Percentiles rank a stretch among this genome's conserved stretches.
These are phyloP conservation scores for Drosophila kanekoi DNA, from an alignment of 2,888 invertebrate species.

Conservation along the genomic window DNA sequence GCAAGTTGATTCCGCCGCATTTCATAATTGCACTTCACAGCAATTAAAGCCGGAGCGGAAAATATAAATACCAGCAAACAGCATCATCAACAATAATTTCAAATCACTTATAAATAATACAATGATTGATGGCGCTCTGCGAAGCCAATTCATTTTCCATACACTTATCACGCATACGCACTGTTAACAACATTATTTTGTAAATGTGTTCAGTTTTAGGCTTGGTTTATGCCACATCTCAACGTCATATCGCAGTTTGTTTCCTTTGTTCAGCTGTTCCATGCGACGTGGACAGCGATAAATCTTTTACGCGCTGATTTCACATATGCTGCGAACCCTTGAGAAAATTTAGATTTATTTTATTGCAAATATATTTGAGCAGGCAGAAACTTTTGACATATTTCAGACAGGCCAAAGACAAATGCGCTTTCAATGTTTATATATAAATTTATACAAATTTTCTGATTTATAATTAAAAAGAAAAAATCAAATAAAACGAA, in stretches of 20 bases:
- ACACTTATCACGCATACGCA: constrained; percentile 30
- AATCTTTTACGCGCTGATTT: constrained; percentile 65
- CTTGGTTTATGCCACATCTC: constrained; percentile 10
- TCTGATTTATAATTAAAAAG: constrained; percentile 28
- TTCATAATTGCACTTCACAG: constrained; percentile 22
- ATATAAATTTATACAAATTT: constrained; percentile 53
- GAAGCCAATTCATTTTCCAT: constrained; percentile 7
- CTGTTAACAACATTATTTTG: constrained; percentile 1
- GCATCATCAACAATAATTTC: constrained; percentile 1
- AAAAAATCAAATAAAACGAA: constrained; percentile 12
- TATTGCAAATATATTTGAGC: constrained; percentile 47
- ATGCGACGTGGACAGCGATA: constrained; percentile 53
- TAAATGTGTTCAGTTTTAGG: background rate
- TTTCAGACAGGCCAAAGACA: constrained; percentile 64
- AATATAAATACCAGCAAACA: background rate
- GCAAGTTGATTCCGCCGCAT: constrained; percentile 17
- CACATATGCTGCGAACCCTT: constrained; percentile 68
- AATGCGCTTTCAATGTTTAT: constrained; percentile 66
- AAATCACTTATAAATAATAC: background rate
- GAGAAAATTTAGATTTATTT: constrained; percentile 72
- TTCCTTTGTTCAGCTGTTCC: constrained; percentile 55
- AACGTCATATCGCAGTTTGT: constrained; percentile 41
- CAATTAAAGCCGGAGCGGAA: constrained; percentile 34
- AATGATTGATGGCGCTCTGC: constrained; percentile 36
- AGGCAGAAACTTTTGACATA: constrained; percentile 66